A percentile compares a stretch with the other conserved stretches of the same genome.
Conservation (phyloP, 1,140 invertebrate genomes). For the Bradynema listronoti region DNA sequence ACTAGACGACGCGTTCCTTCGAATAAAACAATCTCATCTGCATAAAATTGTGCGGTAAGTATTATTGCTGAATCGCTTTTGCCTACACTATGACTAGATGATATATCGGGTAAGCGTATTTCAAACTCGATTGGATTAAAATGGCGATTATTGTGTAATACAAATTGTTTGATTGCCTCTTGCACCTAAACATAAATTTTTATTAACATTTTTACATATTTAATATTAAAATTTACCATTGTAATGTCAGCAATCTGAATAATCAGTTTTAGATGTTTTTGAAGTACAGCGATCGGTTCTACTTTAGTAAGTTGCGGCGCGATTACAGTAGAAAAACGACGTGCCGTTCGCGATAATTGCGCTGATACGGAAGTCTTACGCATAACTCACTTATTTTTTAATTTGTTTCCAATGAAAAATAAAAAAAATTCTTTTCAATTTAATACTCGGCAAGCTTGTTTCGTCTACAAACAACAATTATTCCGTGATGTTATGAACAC, state of each 20-base stretch:
- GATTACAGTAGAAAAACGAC: constrained; percentile 46
- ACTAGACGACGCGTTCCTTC: constrained; percentile 46
- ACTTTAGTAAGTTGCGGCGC: constrained; percentile 50
- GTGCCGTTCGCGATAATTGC: constrained; percentile 39
- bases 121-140: constrained; percentile 55
- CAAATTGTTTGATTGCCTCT: constrained; percentile 43
- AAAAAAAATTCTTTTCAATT: too few species aligned
- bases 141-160: constrained; percentile 38
- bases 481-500: too few species aligned
- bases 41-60: constrained; percentile 42
- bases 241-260: constrained; percentile 38
- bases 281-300: constrained; percentile 34
- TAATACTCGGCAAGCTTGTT: too few species aligned
- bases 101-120: constrained; percentile 22
- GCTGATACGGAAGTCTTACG: constrained; percentile 46
- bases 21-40: constrained; percentile 48
- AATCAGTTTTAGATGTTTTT: constrained; percentile 24
- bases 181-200: constrained; percentile 40
- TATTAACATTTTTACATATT: too few species aligned
- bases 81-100: too few species aligned
- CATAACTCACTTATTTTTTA: constrained; percentile 23
- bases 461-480: too few species aligned
- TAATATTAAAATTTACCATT: too few species aligned
- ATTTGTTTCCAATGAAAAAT: too few species aligned
- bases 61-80: constrained; percentile 19